Conservation (phyloP, 2,113 vertebrate species). For the Corythoichthys intestinalis region DNA sequence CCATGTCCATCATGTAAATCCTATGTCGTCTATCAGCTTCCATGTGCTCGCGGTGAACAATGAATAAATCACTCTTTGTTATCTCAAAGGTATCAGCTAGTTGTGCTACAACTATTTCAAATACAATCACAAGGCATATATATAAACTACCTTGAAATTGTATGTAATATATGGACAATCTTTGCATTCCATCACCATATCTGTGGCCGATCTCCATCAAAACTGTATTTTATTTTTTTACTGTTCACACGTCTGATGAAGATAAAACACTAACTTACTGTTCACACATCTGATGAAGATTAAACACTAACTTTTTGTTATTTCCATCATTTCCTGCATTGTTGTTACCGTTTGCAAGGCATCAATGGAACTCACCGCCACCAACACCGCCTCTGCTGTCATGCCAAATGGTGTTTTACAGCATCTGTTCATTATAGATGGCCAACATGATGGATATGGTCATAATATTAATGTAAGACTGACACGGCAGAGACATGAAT, state of each 20-base stretch:
- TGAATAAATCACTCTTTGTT: background rate
- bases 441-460: constrained; percentile 76
- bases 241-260: background rate
- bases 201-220: background rate
- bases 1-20: constrained; percentile 6
- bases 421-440: constrained; percentile 76
- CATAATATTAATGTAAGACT: constrained; percentile 81
- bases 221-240: background rate
- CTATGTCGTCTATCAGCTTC: background rate
- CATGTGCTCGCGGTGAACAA: background rate
- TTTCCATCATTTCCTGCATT: constrained; percentile 5
- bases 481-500: constrained; percentile 76
- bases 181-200: background rate
- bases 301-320: background rate
- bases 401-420: constrained; percentile 74
- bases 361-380: constrained; percentile 27
- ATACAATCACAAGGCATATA: background rate
- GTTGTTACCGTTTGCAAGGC: constrained; percentile 16
- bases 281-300: background rate
- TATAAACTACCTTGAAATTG: background rate
- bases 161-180: background rate
- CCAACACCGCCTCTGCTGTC: constrained; percentile 58
- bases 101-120: background rate
- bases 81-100: background rate
- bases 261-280: background rate